These are phyloP conservation scores for Kradibia gibbosae DNA, from an alignment of 1,140 invertebrate species.

Conservation along the genomic window DNA sequence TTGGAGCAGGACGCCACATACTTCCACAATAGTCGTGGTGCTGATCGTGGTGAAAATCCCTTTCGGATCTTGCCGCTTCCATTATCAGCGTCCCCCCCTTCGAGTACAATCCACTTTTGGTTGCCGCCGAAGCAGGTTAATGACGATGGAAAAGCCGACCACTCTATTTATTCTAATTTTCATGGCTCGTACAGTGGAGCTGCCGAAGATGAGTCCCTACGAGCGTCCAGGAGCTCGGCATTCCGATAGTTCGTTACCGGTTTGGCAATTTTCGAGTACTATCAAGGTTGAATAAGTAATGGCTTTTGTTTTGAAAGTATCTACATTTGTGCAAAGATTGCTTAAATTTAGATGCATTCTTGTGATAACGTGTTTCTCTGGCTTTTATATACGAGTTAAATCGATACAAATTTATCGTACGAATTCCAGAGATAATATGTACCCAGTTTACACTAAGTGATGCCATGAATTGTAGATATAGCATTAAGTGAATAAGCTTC, in stretches of 20 bases:
- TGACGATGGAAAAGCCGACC: neutral
- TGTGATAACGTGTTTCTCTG: neutral
- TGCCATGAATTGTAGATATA: neutral
- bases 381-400: neutral
- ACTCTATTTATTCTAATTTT: neutral
- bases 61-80: neutral
- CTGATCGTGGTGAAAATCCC: too few species aligned
- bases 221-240: neutral
- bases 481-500: neutral
- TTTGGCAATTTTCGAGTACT: neutral
- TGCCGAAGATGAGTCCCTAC: neutral
- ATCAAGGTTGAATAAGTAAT: neutral
- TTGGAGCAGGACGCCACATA: neutral
- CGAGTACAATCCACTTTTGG: neutral
- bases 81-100: neutral
- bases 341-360: neutral
- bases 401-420: neutral
- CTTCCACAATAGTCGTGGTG: too few species aligned
- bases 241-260: neutral
- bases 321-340: neutral
- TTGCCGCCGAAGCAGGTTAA: neutral
- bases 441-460: neutral
- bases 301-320: neutral
- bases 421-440: neutral
- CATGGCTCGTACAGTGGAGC: neutral